Conservation (phyloP, 2,888 invertebrate species). For the Hipparchia semele region DNA sequence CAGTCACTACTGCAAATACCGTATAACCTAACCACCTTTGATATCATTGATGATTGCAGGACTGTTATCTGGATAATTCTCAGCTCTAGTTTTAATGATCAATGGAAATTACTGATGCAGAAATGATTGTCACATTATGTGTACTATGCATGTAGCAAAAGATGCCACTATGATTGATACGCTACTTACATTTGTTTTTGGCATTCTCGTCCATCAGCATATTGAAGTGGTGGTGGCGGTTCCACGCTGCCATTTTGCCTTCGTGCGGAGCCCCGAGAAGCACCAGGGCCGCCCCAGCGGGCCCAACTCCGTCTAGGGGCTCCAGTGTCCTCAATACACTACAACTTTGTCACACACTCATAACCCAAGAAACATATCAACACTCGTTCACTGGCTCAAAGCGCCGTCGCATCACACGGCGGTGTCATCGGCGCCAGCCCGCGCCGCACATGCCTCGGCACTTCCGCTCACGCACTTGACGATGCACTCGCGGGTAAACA, state of each 20-base stretch:
- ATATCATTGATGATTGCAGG: no score
- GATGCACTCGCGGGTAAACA: conserved; percentile 80
- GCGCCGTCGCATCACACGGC: conserved; percentile 70
- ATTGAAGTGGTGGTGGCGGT: conserved; percentile 88
- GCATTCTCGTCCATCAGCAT: conserved; percentile 88
- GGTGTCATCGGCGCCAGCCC: conserved; percentile 77
- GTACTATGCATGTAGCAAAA: no score
- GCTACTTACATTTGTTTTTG: conserved; percentile 86
- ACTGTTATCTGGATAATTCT: no score
- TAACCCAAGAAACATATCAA: conserved; percentile 77
- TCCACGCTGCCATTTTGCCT: conserved; percentile 88
- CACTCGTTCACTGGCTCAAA: conserved; percentile 75
- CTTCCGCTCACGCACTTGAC: conserved; percentile 78
- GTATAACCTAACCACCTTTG: no score
- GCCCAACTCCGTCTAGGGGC: conserved; percentile 85
- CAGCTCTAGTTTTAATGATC: no score
- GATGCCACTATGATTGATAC: not conserved
- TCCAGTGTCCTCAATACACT: conserved; percentile 83
- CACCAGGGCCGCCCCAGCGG: conserved; percentile 84
- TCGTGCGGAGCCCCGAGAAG: conserved; percentile 84
- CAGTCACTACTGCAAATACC: no score
- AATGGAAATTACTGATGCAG: no score
- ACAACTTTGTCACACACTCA: conserved; percentile 82
- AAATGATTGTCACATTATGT: no score
- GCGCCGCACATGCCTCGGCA: conserved; percentile 78